Conservation (phyloP, 64 coral and sea anemone species). For the Montipora cactus region DNA sequence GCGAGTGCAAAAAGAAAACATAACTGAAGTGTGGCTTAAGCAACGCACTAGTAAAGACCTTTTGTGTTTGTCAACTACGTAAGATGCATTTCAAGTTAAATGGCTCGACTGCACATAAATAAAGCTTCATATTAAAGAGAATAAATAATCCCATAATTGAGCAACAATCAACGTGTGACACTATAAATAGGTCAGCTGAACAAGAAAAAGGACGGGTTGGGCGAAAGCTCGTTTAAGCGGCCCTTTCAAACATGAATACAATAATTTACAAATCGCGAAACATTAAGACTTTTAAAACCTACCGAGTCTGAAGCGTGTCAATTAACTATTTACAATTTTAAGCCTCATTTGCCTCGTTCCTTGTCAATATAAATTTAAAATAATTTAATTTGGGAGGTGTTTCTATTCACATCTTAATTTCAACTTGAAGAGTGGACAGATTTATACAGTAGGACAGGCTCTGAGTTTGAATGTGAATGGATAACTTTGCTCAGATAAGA, state of each 20-base stretch:
- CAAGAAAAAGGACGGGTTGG: conserved; percentile 42
- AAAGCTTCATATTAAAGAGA: not conserved
- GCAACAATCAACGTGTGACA: not conserved
- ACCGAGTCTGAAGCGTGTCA: too few relatives aligned
- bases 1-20: not conserved
- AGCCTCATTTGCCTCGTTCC: too few relatives aligned
- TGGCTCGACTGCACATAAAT: too few relatives aligned
- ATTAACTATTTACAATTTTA: too few relatives aligned
- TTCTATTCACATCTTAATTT: not conserved
- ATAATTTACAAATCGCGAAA: too few relatives aligned
- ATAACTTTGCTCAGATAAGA: conserved; percentile 1
- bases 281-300: too few relatives aligned
- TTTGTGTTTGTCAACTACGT: not conserved
- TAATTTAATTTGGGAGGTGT: too few relatives aligned
- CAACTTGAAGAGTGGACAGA: not conserved
- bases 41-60: too few relatives aligned
- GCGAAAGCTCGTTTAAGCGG: conserved; percentile 91
- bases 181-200: not conserved
- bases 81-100: too few relatives aligned
- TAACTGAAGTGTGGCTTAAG: too few relatives aligned
- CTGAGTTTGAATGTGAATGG: not conserved
- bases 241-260: too few relatives aligned
- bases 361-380: too few relatives aligned
- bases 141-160: conserved; percentile 34
- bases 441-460: not conserved